A percentile compares a stretch with the other conserved stretches of the same genome.
These are phyloP conservation scores for Chouioia cunea DNA, from an alignment of 2,888 invertebrate species.

Conservation along the genomic window DNA sequence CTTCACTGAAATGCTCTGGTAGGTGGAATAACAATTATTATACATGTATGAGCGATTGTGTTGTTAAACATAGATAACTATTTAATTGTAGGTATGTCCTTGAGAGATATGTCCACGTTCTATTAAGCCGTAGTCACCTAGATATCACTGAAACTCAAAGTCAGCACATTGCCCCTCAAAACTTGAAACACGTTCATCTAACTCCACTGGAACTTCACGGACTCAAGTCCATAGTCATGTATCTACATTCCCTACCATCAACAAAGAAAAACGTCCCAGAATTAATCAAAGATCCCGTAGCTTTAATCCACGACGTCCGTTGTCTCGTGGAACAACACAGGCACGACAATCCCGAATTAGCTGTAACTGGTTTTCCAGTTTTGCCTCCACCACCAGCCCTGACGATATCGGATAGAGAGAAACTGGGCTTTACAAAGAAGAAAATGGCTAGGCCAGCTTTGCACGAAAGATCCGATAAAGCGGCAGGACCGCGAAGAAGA, in stretches of 20 bases:
- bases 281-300: slow-evolving; percentile 88
- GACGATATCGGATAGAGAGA: slow-evolving; percentile 63
- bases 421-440: slow-evolving; percentile 42
- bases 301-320: slow-evolving; percentile 89
- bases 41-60: slow-evolving; percentile 17
- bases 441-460: slow-evolving; percentile 42
- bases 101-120: slow-evolving; percentile 89
- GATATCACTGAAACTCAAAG: slow-evolving; percentile 65
- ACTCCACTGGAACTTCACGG: slow-evolving; percentile 86
- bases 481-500: slow-evolving; percentile 60
- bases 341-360: slow-evolving; percentile 85
- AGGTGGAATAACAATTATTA: slow-evolving; percentile 36
- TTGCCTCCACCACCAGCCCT: slow-evolving; percentile 70
- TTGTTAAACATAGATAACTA: slow-evolving; percentile 11
- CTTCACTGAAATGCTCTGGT: slow-evolving; percentile 97
- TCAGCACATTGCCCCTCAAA: slow-evolving; percentile 65
- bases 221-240: slow-evolving; percentile 90
- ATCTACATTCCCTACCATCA: slow-evolving; percentile 88
- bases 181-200: slow-evolving; percentile 78
- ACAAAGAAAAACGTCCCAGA: slow-evolving; percentile 94
- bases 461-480: slow-evolving; percentile 46
- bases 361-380: slow-evolving; percentile 86
- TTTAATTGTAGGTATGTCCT: slow-evolving; percentile 78
- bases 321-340: slow-evolving; percentile 90
- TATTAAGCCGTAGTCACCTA: slow-evolving; percentile 87